Evolutionary conservation across 2,888 invertebrate genomes (phyloP).

Genomic region (Halictus quadricinctus): DNA sequence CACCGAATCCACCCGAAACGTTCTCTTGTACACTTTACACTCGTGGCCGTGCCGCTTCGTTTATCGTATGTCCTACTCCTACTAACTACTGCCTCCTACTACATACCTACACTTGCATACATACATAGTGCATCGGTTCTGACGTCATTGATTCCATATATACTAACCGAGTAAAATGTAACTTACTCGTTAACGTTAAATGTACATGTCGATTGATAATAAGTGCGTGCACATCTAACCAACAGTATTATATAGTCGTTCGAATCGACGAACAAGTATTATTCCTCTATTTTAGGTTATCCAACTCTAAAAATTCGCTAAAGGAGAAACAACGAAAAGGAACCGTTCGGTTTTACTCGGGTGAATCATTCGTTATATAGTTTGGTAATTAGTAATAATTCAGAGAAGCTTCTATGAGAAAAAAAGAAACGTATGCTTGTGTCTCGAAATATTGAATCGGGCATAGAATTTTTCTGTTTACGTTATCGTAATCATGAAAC

Average conservation of each 20-base stretch:
- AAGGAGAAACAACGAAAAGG: not conserved
- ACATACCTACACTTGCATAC: not conserved
- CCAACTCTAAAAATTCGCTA: not conserved
- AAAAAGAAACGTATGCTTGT: not conserved
- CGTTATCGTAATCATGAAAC: not conserved
- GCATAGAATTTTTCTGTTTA: not conserved
- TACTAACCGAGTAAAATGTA: constrained; percentile 28
- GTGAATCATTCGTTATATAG: not conserved
- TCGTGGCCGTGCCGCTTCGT: not conserved
- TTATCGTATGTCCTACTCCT: not conserved
- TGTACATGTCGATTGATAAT: not conserved
- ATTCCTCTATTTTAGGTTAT: not conserved
- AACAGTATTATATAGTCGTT: not conserved
- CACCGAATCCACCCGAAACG: constrained; percentile 13
- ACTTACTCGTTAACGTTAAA: constrained; percentile 16
- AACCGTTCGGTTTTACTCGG: not conserved
- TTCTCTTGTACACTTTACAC: not conserved
- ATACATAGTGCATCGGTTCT: constrained; percentile 13
- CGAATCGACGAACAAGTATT: not conserved
- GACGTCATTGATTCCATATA: constrained; percentile 41
- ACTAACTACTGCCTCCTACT: not conserved
- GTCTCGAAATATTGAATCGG: not conserved
- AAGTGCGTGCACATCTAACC: not conserved
- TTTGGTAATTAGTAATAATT: not conserved
- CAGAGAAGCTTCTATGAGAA: not conserved